Evolutionary conservation across 2,888 invertebrate genomes (phyloP).

Genomic region (Gastracanthus pulcherrimus): DNA sequence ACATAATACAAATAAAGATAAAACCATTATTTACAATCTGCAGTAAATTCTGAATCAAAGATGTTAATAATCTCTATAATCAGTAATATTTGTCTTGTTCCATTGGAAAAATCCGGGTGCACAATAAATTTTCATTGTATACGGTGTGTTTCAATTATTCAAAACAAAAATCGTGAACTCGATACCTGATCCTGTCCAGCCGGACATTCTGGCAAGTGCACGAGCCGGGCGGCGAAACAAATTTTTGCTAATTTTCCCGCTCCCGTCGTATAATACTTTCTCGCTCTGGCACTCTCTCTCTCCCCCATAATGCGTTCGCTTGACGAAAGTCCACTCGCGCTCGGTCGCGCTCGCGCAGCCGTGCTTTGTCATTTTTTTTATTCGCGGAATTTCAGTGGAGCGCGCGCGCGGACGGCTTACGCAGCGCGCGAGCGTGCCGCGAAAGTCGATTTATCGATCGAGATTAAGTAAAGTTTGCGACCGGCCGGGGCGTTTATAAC

Average conservation of each 20-base stretch:
- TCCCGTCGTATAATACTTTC: background rate
- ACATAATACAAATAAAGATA: too few species aligned
- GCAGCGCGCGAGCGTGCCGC: background rate
- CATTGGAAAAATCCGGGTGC: too few species aligned
- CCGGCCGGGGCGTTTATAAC: background rate
- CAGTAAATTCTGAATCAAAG: too few species aligned
- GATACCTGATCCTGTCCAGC: background rate
- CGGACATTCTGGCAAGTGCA: background rate
- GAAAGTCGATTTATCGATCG: conserved; percentile 33
- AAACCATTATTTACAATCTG: too few species aligned
- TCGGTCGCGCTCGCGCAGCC: too few species aligned
- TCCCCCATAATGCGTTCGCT: background rate
- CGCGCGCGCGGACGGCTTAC: background rate
- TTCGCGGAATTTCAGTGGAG: background rate
- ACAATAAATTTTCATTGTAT: background rate
- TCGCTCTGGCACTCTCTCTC: background rate
- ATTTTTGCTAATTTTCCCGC: conserved; percentile 4
- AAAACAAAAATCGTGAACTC: background rate
- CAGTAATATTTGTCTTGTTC: too few species aligned
- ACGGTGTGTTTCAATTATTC: too few species aligned
- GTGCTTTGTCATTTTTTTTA: background rate
- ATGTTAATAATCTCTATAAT: too few species aligned
- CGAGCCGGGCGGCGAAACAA: background rate
- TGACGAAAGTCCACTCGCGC: background rate
- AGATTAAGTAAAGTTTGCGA: conserved; percentile 19